Base-by-base conservation (phyloP, 2,113 vertebrate genomes). In the Mobula hypostoma region DNA sequence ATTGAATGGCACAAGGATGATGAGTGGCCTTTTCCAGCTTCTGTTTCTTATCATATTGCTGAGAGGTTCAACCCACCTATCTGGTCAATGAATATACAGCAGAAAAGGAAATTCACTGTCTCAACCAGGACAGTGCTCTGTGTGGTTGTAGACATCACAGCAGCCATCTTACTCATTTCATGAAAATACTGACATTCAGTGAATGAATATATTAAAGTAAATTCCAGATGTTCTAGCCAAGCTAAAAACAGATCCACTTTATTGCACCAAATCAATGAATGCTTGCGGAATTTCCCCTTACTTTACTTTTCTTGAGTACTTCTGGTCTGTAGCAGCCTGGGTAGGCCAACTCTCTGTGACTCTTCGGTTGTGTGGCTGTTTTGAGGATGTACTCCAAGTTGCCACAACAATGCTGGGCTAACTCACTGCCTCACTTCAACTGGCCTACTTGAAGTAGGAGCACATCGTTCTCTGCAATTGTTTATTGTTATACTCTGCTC, bases 401-500 rank as follows among this genome's bases (percentile, higher is more conserved):
- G 56, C 21, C 58, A 63, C 11, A 88, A n/a, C 32, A 32, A 90
- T 5, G 29, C 11, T 61, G 29, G 29, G 63, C 14, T 66, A 90
- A 90, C 61, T n/a, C 29, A 90, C n/a, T 2, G 29, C 14, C 12
- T 32, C 85, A n/a, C 1, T 66, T 90, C 61, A 90, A 66, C 85
- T n/a, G 83, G 58, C 83, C 56, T 63, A 87, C 27, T 66, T 90
- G 8, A 32, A 66, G 9, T 19, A 32, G n/a, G 58, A 66, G 29
- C 29, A 66, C 61, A 66, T 66, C 15, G 19, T 90, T 24, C 32
- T 61, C 21, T 58, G 58, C 83, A 87, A 48, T 32, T 90, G 85
- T 90, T 66, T 66, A 90, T n/a, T 90, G 85, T 90, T 66, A 90
- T 66, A 61, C 58, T 90, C 66, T 90, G 29, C 85, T 66, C 9